These are phyloP conservation scores for Cyrtonyx montezumae DNA, from an alignment of 2,113 vertebrate genomes.

Conservation along the genomic window DNA sequence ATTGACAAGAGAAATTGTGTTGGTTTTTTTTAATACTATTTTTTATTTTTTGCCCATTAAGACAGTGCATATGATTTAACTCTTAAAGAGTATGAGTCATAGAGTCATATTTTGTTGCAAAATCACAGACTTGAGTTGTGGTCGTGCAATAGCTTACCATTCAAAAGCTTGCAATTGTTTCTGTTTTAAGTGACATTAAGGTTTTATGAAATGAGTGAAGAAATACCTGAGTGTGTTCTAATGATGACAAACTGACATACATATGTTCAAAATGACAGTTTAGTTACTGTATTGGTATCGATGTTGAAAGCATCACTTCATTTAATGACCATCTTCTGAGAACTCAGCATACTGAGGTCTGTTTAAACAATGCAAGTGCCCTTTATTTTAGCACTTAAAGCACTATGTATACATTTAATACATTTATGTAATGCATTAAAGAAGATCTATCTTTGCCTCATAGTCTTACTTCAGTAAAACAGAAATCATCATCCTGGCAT, in stretches of 20 bases:
- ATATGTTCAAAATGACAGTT: not conserved
- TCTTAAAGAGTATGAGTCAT: not conserved
- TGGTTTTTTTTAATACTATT: not conserved
- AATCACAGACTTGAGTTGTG: not conserved
- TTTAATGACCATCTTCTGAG: not conserved
- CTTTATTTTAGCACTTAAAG: not conserved
- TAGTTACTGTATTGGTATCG: not conserved
- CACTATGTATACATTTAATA: not conserved
- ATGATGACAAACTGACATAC: not conserved
- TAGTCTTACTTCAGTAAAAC: not conserved
- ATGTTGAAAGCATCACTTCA: not conserved
- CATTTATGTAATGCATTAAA: not conserved
- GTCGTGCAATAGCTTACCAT: rapidly evolving
- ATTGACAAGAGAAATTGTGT: not conserved
- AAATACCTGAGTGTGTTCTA: not conserved
- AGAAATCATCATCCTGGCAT: not conserved
- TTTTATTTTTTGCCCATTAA: not conserved
- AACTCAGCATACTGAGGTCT: not conserved
- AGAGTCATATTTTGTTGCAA: not conserved
- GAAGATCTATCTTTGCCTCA: not conserved
- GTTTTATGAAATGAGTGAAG: not conserved
- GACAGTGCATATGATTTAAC: not conserved
- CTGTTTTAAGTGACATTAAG: not conserved
- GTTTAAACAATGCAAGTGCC: not conserved
- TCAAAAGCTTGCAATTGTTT: not conserved